These are phyloP conservation scores for Steinernema feltiae DNA, from an alignment of 1,140 invertebrate species.

Conservation along the genomic window DNA sequence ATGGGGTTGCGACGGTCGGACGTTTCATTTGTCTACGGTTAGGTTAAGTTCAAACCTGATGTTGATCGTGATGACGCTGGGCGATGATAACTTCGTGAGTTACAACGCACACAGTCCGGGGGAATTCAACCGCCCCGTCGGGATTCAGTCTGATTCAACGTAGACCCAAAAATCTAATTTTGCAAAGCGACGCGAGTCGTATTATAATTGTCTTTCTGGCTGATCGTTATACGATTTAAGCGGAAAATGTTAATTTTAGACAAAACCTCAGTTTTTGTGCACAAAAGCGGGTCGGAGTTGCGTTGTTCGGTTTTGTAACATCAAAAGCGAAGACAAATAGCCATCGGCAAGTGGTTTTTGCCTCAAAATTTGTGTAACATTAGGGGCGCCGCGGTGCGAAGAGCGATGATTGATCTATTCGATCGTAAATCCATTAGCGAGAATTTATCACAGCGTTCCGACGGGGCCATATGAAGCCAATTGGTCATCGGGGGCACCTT, in stretches of 20 bases:
- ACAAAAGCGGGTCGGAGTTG: background rate
- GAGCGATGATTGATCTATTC: slow-evolving; percentile 6
- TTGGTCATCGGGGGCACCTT: no score
- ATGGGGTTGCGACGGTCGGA: background rate
- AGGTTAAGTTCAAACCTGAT: slow-evolving; percentile 10
- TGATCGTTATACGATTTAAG: no score
- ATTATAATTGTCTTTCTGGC: no score
- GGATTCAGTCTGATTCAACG: slow-evolving; percentile 5
- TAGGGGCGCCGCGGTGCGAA: background rate
- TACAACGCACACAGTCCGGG: background rate
- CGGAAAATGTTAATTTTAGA: no score
- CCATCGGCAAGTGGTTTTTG: no score
- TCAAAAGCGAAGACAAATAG: background rate
- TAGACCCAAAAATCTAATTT: slow-evolving; percentile 1
- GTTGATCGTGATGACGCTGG: background rate
- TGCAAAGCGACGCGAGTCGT: background rate
- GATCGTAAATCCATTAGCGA: slow-evolving; percentile 7
- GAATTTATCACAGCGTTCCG: background rate
- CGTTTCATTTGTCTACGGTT: background rate
- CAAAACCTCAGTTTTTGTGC: no score
- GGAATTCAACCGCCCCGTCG: slow-evolving; percentile 10
- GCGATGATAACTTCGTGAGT: background rate
- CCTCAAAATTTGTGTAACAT: slow-evolving; percentile 2
- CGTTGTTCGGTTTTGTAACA: slow-evolving; percentile 4
- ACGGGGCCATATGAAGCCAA: background rate